These are phyloP conservation scores for Antedon mediterranea DNA, from an alignment of 53 echinoderm and acorn worm species.

Conservation along the genomic window DNA sequence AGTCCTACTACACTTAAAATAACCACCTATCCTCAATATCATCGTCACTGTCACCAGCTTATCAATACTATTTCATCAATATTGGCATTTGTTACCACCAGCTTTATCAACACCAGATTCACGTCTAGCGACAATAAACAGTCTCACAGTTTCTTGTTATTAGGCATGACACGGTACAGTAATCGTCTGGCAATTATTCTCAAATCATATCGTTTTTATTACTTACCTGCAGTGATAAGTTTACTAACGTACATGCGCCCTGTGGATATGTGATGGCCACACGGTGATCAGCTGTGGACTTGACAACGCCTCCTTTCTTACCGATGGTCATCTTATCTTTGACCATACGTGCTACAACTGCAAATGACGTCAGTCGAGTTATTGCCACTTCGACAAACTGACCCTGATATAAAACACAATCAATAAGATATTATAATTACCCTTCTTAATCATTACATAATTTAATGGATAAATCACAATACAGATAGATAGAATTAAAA, in stretches of 20 bases:
- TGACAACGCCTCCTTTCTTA: conserved; percentile 82
- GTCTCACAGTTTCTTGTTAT: too few species aligned
- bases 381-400: conserved; percentile 65
- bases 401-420: conserved; percentile 38
- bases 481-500: not conserved
- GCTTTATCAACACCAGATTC: too few species aligned
- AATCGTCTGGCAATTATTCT: too few species aligned
- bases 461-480: not conserved
- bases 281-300: conserved; percentile 58
- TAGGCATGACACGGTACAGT: too few species aligned
- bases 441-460: too few species aligned
- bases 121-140: too few species aligned
- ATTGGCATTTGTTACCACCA: too few species aligned
- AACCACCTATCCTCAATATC: not conserved
- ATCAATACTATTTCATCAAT: too few species aligned
- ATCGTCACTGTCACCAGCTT: too few species aligned
- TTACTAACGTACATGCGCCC: conserved; percentile 60
- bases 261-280: conserved; percentile 53
- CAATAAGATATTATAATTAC: too few species aligned
- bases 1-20: not conserved
- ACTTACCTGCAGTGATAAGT: conserved; percentile 59
- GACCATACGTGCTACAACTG: conserved; percentile 52
- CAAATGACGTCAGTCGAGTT: conserved; percentile 40
- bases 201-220: too few species aligned
- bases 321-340: conserved; percentile 69